These are phyloP conservation scores for Linnaemya tessellans DNA, from an alignment of 2,888 invertebrate species.

Conservation along the genomic window DNA sequence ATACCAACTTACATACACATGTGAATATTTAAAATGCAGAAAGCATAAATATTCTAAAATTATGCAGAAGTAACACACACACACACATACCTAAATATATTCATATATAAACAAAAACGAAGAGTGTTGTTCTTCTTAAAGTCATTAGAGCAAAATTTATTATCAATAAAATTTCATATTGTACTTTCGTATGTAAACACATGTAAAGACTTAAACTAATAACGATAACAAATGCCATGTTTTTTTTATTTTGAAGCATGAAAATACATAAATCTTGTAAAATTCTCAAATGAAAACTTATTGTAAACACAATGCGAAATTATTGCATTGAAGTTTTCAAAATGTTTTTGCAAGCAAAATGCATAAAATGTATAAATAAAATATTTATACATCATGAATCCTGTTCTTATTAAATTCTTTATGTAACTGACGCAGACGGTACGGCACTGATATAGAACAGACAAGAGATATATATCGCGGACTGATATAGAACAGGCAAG, in stretches of 20 bases:
- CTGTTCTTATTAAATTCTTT: too few species aligned
- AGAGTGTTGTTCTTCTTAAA: neutral
- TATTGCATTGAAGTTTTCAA: neutral
- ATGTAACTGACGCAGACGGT: too few species aligned
- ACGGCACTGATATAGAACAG: too few species aligned
- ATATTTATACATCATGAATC: too few species aligned
- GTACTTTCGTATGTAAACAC: constrained; percentile 32
- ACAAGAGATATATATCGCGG: too few species aligned
- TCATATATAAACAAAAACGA: neutral
- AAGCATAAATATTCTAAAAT: neutral
- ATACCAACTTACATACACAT: too few species aligned
- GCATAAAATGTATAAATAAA: too few species aligned
- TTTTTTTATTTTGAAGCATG: constrained; percentile 7
- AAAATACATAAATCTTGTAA: neutral
- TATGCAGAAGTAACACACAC: constrained; percentile 4
- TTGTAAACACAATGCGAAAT: neutral
- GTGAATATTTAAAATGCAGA: neutral
- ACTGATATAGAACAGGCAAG: too few species aligned
- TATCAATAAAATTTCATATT: constrained; percentile 16
- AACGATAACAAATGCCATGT: constrained; percentile 37
- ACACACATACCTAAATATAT: too few species aligned
- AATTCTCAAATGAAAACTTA: neutral
- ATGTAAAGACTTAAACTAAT: constrained; percentile 28
- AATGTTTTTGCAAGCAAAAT: neutral
- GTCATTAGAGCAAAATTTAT: neutral